Conservation (phyloP, 1,140 invertebrate genomes). For the Drosophila kepulauana region DNA sequence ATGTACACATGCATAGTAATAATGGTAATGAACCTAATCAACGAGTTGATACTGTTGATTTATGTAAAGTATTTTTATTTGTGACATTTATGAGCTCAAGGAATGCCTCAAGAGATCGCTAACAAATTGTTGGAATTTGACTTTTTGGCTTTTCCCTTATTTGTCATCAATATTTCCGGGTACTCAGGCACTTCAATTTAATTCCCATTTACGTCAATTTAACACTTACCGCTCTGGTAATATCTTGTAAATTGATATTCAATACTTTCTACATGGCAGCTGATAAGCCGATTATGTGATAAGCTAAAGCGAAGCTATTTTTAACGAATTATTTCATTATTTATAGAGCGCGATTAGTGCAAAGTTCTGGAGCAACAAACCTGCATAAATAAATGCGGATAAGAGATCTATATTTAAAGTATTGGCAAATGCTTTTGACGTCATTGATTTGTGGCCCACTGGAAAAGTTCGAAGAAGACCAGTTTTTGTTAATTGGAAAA, state of each 20-base stretch:
- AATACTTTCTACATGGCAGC: slow-evolving; percentile 6
- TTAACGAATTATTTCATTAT: slow-evolving; percentile 57
- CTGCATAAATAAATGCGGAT: slow-evolving; percentile 10
- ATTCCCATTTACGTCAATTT: slow-evolving; percentile 21
- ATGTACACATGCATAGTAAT: slow-evolving; percentile 38
- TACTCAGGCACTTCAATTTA: slow-evolving; percentile 35
- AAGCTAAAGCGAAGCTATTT: slow-evolving; percentile 51
- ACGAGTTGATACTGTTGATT: slow-evolving; percentile 36
- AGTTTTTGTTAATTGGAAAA: slow-evolving; percentile 30
- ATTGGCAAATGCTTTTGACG: slow-evolving; percentile 60
- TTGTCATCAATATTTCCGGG: slow-evolving; percentile 54
- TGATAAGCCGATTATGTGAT: slow-evolving; percentile 52
- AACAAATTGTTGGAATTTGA: slow-evolving; percentile 65
- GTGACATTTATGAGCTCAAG: slow-evolving; percentile 29
- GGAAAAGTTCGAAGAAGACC: slow-evolving; percentile 31
- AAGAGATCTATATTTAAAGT: slow-evolving; percentile 55
- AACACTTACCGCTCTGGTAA: background rate
- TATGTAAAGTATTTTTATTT: slow-evolving; percentile 44
- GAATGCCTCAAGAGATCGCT: slow-evolving; percentile 22
- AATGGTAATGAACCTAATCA: slow-evolving; percentile 19
- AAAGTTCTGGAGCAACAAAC: background rate
- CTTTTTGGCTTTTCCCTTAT: slow-evolving; percentile 68
- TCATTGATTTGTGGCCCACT: slow-evolving; percentile 46
- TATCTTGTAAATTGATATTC: background rate
- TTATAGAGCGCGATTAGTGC: slow-evolving; percentile 14